phyloP scores from a whole-genome alignment of 1,140 invertebrate genomes.

The Hydropsyche tenuis region DNA sequence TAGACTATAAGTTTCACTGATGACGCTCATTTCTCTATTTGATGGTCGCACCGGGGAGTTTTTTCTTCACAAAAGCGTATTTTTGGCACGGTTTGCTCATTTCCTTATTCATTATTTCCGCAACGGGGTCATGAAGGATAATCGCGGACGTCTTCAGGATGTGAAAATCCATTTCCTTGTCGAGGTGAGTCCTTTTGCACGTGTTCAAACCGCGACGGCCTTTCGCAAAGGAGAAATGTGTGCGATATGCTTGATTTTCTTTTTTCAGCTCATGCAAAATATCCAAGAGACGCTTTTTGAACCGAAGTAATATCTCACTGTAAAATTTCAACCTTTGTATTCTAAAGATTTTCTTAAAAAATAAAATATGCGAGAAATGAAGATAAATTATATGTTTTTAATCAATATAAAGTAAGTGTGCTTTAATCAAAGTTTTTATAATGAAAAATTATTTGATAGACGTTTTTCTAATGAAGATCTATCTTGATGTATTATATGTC shows the following conservation, averaged over 20 bases:
- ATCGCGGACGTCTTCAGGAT: slow-evolving; percentile 24
- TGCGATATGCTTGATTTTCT: slow-evolving; percentile 33
- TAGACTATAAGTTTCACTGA: slow-evolving; percentile 17
- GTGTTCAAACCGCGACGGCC: slow-evolving; percentile 24
- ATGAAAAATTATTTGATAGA: slow-evolving; percentile 5
- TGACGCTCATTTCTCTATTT: slow-evolving; percentile 19
- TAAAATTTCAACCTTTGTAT: no score
- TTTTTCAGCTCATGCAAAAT: slow-evolving; percentile 10
- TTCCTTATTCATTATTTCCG: slow-evolving; percentile 38
- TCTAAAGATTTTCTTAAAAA: no score
- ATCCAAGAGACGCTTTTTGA: slow-evolving; percentile 4
- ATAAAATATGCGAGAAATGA: no score
- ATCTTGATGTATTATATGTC: neutral
- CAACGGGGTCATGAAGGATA: slow-evolving; percentile 14
- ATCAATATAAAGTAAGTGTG: no score
- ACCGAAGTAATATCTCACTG: no score
- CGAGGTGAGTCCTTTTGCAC: slow-evolving; percentile 17
- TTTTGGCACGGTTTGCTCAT: neutral
- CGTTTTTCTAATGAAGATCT: slow-evolving; percentile 23
- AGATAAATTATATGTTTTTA: no score
- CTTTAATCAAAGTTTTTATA: no score
- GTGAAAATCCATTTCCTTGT: slow-evolving; percentile 35
- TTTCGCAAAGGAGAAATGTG: slow-evolving; percentile 26
- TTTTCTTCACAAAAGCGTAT: neutral
- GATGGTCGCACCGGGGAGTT: neutral